phyloP scores from a whole-genome alignment of 2,797 vertebrate genomes.

The Lerista edwardsae region DNA sequence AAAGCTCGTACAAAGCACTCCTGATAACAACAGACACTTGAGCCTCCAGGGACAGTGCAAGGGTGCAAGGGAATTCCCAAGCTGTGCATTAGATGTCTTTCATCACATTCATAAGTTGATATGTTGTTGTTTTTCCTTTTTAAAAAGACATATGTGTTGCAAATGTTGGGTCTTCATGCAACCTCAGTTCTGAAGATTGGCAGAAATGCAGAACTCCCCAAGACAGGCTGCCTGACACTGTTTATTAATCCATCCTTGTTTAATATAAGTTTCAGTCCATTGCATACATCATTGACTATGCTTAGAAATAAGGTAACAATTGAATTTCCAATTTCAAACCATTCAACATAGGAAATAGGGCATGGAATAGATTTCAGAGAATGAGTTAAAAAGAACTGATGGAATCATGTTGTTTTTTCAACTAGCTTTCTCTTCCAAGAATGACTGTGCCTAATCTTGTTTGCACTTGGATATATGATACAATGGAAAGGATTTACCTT shows the following conservation, averaged over 20 bases:
- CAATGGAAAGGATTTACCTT: background rate
- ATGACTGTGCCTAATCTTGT: background rate
- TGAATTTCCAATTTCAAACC: slow-evolving; percentile 10
- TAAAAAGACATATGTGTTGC: background rate
- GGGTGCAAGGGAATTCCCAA: too few relatives aligned
- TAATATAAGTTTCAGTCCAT: background rate
- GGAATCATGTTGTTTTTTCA: background rate
- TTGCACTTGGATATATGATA: background rate
- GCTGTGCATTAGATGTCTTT: too few relatives aligned
- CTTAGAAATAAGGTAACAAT: slow-evolving; percentile 10
- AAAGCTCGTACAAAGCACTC: too few relatives aligned
- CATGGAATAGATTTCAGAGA: background rate
- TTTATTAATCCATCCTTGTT: slow-evolving; percentile 20
- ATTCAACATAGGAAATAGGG: background rate
- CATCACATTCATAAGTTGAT: too few relatives aligned
- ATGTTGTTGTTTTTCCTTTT: background rate
- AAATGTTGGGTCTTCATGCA: background rate
- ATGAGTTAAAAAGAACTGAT: slow-evolving; percentile 8
- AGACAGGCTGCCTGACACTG: too few relatives aligned
- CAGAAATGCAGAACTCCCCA: too few relatives aligned
- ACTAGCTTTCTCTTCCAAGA: background rate
- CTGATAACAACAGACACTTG: too few relatives aligned
- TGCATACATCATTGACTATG: background rate
- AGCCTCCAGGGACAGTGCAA: too few relatives aligned
- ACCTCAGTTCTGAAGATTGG: too few relatives aligned